These are phyloP conservation scores for Podarcis muralis DNA, from an alignment of 2,113 vertebrate species.

Conservation along the genomic window DNA sequence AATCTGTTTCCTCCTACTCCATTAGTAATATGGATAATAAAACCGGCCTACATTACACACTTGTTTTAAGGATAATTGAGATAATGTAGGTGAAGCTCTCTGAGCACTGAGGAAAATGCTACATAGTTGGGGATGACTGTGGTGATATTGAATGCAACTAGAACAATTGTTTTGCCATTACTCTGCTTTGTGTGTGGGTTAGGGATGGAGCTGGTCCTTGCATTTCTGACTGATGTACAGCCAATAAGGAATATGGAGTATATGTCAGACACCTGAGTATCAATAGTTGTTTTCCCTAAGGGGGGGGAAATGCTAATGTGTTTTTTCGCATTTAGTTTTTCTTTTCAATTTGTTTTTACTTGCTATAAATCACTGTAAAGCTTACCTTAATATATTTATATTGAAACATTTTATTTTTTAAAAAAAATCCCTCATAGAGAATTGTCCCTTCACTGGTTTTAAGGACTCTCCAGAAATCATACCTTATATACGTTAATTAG, in stretches of 20 bases:
- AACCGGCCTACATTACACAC: neutral
- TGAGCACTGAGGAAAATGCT: neutral
- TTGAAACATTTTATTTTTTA: no score
- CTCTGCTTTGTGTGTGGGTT: neutral
- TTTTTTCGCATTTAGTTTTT: neutral
- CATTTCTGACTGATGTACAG: neutral
- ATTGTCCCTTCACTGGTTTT: no score
- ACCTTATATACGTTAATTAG: no score
- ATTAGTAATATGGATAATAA: neutral
- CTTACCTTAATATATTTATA: no score
- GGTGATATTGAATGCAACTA: neutral
- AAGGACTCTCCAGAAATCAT: no score
- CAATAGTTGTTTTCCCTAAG: neutral
- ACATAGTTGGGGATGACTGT: neutral
- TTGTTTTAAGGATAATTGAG: neutral
- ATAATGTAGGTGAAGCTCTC: neutral
- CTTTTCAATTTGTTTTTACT: neutral
- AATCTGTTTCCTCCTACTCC: neutral
- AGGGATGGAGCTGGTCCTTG: neutral
- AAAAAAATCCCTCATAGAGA: no score
- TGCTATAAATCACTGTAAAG: neutral
- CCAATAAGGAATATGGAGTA: neutral
- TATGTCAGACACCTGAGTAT: neutral
- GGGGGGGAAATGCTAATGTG: rapidly evolving
- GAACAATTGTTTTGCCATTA: neutral